Base-by-base conservation (phyloP, 2,113 vertebrate species). In the Chlorodrepanis virens region DNA sequence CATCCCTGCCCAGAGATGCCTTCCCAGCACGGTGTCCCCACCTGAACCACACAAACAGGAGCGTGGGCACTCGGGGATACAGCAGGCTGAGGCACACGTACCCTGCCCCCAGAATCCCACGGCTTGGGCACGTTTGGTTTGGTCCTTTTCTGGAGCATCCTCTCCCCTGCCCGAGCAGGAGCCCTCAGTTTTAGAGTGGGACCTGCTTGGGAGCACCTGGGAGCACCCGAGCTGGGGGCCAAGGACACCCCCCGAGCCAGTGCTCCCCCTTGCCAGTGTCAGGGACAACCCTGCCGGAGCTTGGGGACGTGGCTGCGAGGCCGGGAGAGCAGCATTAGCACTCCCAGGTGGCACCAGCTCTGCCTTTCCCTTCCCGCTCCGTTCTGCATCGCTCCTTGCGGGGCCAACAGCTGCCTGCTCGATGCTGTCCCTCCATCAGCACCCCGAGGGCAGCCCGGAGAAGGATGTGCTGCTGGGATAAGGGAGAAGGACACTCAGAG, bases 1-100 rank as follows among this genome's bases (percentile, higher is more conserved):
- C 5, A 44, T 39, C 75, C 57, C 44, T 42, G 27, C 39, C 52
- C 44, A 1, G 49, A 50, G 78, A 22, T 15, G 52, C 44, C 67
- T 31, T 61, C 70, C 28, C 60, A 23, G 28, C 0, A 0, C 1
- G 0, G 20, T 5, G 12, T 37, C 61, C 57, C 89, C 71, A 49
- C 52, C 65, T 53, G 74, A 78, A 40, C 78, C 2, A 0, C 0
- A 0, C 47, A 4, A 19, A 40, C 0, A 0, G 81, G 52, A 67
- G 35, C 3, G 6, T 0, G 53, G 57, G 33, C 44, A 14, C 10
- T 27, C 12, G 2, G 63, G 78, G 87, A 24, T 7, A 10, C 29
- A 9, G 74, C 54, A 14, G 47, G 47, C 14, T 27, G 45, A 65
- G 71, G 54, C 10, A 6, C 6, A 5, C 0, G 0, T 0, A 2